Percentiles rank a stretch among this genome's conserved stretches.
phyloP scores from a whole-genome alignment of 2,797 vertebrate species.

The Pygocentrus nattereri region DNA sequence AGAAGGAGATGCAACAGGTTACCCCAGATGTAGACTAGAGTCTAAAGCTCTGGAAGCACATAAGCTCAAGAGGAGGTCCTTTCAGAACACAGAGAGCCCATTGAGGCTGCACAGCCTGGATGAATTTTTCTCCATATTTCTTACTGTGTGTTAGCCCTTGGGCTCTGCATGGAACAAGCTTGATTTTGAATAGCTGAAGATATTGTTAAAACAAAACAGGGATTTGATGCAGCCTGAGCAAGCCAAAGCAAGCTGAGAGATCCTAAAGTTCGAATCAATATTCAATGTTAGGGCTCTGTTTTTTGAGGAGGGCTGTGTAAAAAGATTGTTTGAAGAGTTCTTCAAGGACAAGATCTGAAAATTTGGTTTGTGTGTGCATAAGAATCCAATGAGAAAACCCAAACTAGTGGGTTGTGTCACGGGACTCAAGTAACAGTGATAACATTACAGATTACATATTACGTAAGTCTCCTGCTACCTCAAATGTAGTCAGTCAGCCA shows the following conservation, averaged over 20 bases:
- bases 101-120: neutral
- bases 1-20: constrained; percentile 46
- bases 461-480: no score
- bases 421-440: neutral
- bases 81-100: constrained; percentile 27
- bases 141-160: constrained; percentile 14
- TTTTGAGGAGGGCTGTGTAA: neutral
- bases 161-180: constrained; percentile 29
- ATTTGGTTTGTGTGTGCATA: neutral
- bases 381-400: neutral
- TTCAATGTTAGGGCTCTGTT: neutral
- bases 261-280: constrained; percentile 39
- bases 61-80: constrained; percentile 16
- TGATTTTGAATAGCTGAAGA: constrained; percentile 8
- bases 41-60: neutral
- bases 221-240: constrained; percentile 1
- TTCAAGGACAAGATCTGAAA: constrained; percentile 31
- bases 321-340: constrained; percentile 2
- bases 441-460: no score
- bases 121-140: neutral
- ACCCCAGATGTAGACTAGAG: constrained; percentile 25
- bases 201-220: constrained; percentile 19
- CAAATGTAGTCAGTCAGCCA: no score
- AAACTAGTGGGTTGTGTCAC: no score
- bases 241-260: constrained; percentile 12